A percentile compares a stretch with the other conserved stretches of the same genome.
Conservation (phyloP, 1,140 invertebrate genomes). For the Amyelois transitella region DNA sequence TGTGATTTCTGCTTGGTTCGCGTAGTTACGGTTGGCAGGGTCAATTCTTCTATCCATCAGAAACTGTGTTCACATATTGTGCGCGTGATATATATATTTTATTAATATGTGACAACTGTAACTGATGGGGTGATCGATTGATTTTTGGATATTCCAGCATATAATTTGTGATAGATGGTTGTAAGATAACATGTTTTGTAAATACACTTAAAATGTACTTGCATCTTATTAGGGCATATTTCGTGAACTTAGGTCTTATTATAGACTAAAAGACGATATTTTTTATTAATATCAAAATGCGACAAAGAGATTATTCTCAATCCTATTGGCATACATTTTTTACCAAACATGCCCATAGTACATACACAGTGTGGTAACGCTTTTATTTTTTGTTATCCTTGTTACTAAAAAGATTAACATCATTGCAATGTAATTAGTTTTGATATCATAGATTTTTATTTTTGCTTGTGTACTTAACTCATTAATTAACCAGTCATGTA, state of each 20-base stretch:
- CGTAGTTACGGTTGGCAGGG: constrained; percentile 55
- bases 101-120: constrained; percentile 17
- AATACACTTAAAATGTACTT: constrained; percentile 7
- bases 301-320: no score
- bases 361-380: not conserved
- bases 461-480: constrained; percentile 10
- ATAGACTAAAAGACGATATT: no score
- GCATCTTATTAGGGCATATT: no score
- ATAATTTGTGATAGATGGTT: constrained; percentile 27
- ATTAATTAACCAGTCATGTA: constrained; percentile 5
- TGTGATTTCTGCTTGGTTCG: constrained; percentile 56
- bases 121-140: constrained; percentile 63
- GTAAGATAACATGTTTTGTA: constrained; percentile 9
- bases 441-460: not conserved
- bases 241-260: no score
- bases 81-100: constrained; percentile 2
- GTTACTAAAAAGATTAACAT: constrained; percentile 4
- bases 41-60: constrained; percentile 68
- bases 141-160: constrained; percentile 61
- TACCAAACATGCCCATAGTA: not conserved
- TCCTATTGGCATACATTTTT: not conserved
- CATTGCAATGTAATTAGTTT: constrained; percentile 5
- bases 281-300: no score
- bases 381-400: not conserved
- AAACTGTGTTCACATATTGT: constrained; percentile 19